A percentile compares a stretch with the other conserved stretches of the same genome.
Conservation (phyloP, 2,113 vertebrate species). For the Dunckerocampus dactyliophorus region DNA sequence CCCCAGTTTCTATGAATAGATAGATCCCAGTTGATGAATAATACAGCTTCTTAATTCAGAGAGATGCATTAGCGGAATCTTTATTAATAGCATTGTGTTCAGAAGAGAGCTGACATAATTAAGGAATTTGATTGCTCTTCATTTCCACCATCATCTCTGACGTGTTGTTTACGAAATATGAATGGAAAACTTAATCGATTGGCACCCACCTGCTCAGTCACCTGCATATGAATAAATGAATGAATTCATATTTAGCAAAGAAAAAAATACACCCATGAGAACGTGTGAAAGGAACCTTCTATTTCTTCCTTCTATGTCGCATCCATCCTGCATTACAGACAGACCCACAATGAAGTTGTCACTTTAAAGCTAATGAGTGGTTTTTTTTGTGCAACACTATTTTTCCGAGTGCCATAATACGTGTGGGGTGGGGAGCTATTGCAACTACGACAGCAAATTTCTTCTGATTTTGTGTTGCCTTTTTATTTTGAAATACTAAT, state of each 20-base stretch:
- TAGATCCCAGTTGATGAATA: slow-evolving; percentile 48
- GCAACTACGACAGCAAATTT: slow-evolving; percentile 22
- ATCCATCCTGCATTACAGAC: too few species aligned
- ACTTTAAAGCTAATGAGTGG: too few species aligned
- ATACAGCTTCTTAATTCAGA: slow-evolving; percentile 54
- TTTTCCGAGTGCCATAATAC: too few species aligned
- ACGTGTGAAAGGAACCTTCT: slow-evolving; percentile 15
- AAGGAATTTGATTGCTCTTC: slow-evolving; percentile 51
- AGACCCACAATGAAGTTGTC: too few species aligned
- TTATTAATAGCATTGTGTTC: slow-evolving; percentile 53
- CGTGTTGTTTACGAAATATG: slow-evolving; percentile 59
- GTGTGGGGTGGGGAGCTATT: not conserved
- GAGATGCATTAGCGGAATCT: slow-evolving; percentile 54
- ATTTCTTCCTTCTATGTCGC: slow-evolving; percentile 3
- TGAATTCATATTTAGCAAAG: slow-evolving; percentile 35
- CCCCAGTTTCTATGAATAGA: slow-evolving; percentile 13
- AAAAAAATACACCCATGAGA: slow-evolving; percentile 29
- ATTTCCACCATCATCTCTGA: slow-evolving; percentile 58
- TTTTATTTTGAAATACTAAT: slow-evolving; percentile 29
- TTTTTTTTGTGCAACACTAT: too few species aligned
- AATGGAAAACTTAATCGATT: slow-evolving; percentile 58
- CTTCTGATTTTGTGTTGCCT: slow-evolving; percentile 15
- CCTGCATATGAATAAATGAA: slow-evolving; percentile 56
- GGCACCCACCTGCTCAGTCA: slow-evolving; percentile 49
- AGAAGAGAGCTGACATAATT: slow-evolving; percentile 60